phyloP scores from a whole-genome alignment of 2,113 vertebrate genomes.

The Platichthys stellatus region DNA sequence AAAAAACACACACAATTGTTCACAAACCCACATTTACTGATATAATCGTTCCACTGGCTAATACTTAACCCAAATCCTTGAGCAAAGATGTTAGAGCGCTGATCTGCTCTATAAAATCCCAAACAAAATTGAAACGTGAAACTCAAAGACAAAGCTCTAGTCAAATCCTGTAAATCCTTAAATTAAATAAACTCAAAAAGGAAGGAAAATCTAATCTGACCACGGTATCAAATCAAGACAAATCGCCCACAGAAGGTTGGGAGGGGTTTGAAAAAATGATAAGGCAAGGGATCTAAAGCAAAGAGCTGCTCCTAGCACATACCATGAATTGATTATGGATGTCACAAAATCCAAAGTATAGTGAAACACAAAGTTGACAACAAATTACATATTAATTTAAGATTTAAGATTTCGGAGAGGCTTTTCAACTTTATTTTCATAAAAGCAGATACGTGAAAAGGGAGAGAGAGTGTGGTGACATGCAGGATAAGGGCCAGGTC shows the following conservation, averaged over 20 bases:
- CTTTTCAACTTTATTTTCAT: no score
- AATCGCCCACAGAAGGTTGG: not conserved
- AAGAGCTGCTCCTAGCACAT: not conserved
- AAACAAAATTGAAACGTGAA: not conserved
- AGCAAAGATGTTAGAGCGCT: not conserved
- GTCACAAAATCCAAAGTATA: no score
- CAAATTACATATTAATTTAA: no score
- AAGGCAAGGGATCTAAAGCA: not conserved
- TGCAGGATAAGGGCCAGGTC: not conserved
- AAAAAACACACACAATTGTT: not conserved
- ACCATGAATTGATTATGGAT: no score
- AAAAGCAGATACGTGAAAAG: no score
- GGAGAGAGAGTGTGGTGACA: not conserved
- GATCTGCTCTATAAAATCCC: constrained; percentile 18
- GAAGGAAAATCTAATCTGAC: not conserved
- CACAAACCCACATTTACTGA: not conserved
- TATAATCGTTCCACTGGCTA: constrained; percentile 3
- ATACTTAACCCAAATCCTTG: constrained; percentile 14
- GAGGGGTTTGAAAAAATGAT: not conserved
- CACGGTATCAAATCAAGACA: not conserved
- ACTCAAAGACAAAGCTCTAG: constrained; percentile 13
- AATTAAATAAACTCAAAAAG: not conserved
- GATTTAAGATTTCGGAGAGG: no score
- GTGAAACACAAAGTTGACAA: no score
- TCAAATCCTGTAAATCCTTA: constrained; percentile 1